Conservation (phyloP, 2,113 vertebrate species). For the Saccopteryx bilineata region DNA sequence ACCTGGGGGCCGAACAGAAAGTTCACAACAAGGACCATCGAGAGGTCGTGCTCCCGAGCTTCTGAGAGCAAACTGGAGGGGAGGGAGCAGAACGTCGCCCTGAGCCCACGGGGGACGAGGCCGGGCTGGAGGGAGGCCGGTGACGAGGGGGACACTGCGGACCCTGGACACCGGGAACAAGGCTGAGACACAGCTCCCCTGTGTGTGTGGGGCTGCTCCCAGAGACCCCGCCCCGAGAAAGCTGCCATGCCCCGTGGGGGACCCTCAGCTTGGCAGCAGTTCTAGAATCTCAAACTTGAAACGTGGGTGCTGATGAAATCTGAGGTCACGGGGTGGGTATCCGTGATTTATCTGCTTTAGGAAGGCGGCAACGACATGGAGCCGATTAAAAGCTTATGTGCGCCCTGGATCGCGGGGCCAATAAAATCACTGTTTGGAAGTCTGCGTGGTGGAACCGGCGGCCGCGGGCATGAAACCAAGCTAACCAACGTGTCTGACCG, state of each 20-base stretch:
- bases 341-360: background rate
- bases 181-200: no score
- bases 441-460: background rate
- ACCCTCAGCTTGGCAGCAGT: background rate
- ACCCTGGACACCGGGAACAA: background rate
- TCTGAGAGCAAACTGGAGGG: no score
- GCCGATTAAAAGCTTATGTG: background rate
- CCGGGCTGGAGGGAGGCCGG: rapidly evolving
- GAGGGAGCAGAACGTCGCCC: background rate
- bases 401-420: background rate
- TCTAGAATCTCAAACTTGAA: slow-evolving; percentile 1
- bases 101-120: background rate
- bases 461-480: background rate
- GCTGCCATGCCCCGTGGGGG: no score
- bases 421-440: background rate
- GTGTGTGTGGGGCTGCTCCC: no score
- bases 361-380: background rate
- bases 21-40: background rate
- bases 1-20: no score
- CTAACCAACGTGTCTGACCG: background rate
- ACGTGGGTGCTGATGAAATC: background rate
- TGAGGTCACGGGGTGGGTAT: background rate
- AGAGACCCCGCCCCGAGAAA: rapidly evolving
- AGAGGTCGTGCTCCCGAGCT: background rate
- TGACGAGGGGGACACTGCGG: no score